Evolutionary conservation across 1,140 invertebrate genomes (phyloP), one percentile per base, ranked within the genome.

Genomic region (Psix sp.): DNA sequence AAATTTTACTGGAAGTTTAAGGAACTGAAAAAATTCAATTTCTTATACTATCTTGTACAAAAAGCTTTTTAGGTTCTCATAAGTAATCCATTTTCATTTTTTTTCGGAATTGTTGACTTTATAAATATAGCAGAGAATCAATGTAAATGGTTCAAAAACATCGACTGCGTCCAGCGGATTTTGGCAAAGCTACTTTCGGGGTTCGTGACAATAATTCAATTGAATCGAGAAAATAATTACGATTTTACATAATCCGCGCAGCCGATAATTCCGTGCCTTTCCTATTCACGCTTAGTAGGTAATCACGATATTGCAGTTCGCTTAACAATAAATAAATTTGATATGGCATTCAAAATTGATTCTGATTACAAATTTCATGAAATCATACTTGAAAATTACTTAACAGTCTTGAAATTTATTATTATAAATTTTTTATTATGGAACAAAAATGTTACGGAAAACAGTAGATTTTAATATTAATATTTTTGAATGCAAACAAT

Each of bases 211-310:
- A 49, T 49, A 36, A 36, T 49, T 49, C 35, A 51, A 51, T 39
- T 40, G 3, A 40, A 48, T 57, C 31, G 7, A 20, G 20, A 26
- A 46, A 59, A 59, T 38, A 14, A 59, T 59, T 38, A 26, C 42
- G 18, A 46, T 10, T 59, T 59, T 59, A 59, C 54, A 46, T 59
- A 59, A 45, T 46, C 31, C 20, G 39, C 3, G 33, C n/a, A 35
- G 2, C 17, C 18, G 3, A 38, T 38, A 46, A 45, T 17, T 13
- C 38, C 15, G 10, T 16, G 14, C 21, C 33, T 31, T 46, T 6
- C 21, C 13, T 5, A 29, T n/a, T 13, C 20, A 39, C 9, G 24
- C 13, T 60, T 60, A 31, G 40, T 49, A 48, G 15, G 21, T 45
- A 57, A 57, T 57, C 31, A 45, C 31, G 29, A 45, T 26, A 57